phyloP scores from a whole-genome alignment of 2,797 vertebrate species.

The Hypotaenidia philippensis region DNA sequence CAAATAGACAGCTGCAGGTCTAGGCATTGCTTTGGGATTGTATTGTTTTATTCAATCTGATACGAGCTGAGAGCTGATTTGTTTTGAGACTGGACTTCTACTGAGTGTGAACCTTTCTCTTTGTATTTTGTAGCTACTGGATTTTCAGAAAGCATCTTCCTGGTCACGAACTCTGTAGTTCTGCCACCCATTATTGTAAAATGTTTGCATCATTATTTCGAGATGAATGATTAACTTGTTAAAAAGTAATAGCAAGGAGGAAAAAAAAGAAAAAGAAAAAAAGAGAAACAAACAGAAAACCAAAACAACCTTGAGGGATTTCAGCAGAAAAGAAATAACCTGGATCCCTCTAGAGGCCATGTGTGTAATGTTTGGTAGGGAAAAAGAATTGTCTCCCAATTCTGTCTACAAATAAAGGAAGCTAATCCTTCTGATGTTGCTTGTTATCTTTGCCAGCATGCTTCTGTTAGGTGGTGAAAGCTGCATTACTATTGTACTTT shows the following conservation, averaged over 20 bases:
- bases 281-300: no score
- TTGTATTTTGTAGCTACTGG: neutral
- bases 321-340: constrained; percentile 73
- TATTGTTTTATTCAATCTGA: neutral
- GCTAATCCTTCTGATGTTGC: neutral
- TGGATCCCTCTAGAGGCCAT: constrained; percentile 81
- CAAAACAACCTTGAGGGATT: neutral
- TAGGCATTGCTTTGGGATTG: neutral
- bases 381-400: neutral
- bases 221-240: neutral
- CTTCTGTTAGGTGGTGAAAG: neutral
- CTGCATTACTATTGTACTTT: neutral
- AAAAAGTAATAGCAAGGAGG: neutral
- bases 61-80: neutral
- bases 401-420: neutral
- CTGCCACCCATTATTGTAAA: neutral
- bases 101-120: neutral
- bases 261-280: neutral
- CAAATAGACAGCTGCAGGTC: neutral
- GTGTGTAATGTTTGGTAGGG: constrained; percentile 50
- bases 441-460: neutral
- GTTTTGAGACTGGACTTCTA: neutral
- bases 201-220: constrained; percentile 7
- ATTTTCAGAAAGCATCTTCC: neutral
- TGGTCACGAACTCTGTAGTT: neutral